Percentiles rank a stretch among this genome's conserved stretches.
These are phyloP conservation scores for Sebastiscus albofasciatus DNA, from an alignment of 2,797 vertebrate genomes.

Conservation along the genomic window DNA sequence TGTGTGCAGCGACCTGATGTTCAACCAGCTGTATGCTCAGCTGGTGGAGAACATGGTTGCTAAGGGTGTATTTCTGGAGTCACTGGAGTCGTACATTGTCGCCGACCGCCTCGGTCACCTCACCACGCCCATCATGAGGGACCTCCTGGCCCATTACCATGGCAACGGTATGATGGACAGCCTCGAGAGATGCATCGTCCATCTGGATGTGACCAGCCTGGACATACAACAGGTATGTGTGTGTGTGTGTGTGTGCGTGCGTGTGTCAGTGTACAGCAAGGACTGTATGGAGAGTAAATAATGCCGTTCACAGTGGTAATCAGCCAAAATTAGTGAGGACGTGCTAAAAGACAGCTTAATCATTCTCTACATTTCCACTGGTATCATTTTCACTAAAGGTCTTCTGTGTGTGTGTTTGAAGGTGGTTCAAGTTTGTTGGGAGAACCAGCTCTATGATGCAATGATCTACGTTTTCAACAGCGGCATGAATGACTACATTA, in stretches of 20 bases:
- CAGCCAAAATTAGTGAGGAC: neutral
- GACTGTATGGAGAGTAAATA: neutral
- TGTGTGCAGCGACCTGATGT: conserved; percentile 89
- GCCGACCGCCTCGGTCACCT: conserved; percentile 92
- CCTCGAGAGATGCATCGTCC: conserved; percentile 94
- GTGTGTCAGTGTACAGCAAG: conserved; percentile 65
- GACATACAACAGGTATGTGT: conserved; percentile 93
- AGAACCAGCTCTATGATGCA: conserved; percentile 93
- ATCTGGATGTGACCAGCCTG: conserved; percentile 96
- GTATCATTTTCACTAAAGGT: no score
- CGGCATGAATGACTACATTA: conserved; percentile 97
- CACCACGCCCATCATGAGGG: conserved; percentile 93
- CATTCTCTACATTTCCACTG: neutral
- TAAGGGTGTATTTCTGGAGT: conserved; percentile 94
- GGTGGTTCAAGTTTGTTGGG: conserved; percentile 96
- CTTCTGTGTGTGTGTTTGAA: conserved; percentile 48
- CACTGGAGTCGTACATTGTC: conserved; percentile 92
- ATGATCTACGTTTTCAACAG: conserved; percentile 98
- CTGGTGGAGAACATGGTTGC: conserved; percentile 93
- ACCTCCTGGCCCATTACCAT: conserved; percentile 94
- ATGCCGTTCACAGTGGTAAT: neutral
- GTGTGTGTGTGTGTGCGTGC: no score
- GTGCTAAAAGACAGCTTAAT: neutral
- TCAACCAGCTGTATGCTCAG: conserved; percentile 91
- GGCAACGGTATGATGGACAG: conserved; percentile 93